Evolutionary conservation across 2,888 invertebrate genomes (phyloP).

Genomic region (Caenorhabditis virilis): DNA sequence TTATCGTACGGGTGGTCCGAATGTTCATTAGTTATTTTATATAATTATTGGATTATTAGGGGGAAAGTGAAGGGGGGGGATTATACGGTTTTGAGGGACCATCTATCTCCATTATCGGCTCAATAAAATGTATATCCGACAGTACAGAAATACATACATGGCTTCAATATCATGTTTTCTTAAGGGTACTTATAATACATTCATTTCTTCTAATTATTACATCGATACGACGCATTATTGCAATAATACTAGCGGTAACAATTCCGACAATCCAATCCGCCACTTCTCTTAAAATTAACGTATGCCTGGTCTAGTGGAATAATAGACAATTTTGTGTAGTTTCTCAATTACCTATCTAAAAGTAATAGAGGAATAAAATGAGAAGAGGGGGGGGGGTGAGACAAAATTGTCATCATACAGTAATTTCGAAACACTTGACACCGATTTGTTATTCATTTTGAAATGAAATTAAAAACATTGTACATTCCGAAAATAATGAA

Average conservation of each 20-base stretch:
- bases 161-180: no score
- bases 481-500: neutral
- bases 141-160: no score
- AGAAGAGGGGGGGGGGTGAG: no score
- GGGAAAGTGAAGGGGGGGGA: no score
- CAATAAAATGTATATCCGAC: no score
- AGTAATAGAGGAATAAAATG: neutral
- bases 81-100: no score
- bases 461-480: no score
- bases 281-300: constrained; percentile 19
- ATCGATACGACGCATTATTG: constrained; percentile 25
- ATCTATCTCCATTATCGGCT: no score
- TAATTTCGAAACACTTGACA: neutral
- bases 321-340: constrained; percentile 2
- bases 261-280: constrained; percentile 2
- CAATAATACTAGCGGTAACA: constrained; percentile 11
- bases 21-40: no score
- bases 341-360: neutral
- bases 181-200: constrained; percentile 20
- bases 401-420: no score
- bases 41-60: no score
- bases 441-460: neutral
- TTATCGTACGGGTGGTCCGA: no score
- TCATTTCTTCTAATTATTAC: constrained; percentile 24
- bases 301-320: constrained; percentile 29